Evolutionary conservation across 2,113 vertebrate genomes (phyloP), one percentile per base, ranked within the genome.

Genomic region (Saimiri boliviensis): DNA sequence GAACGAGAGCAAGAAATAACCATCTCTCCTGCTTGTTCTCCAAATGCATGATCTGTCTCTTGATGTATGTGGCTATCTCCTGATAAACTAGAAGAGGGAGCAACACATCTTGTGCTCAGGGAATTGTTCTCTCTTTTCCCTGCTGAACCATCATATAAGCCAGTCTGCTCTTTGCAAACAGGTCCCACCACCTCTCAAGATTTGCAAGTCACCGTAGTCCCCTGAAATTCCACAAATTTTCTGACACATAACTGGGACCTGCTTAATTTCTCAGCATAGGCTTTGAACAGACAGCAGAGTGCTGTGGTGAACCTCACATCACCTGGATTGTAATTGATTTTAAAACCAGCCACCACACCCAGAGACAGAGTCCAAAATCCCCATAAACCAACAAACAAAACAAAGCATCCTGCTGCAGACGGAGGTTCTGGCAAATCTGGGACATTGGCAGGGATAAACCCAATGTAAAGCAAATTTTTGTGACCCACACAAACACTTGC

Each of bases 271-370:
- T 96, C 23, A 0, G 30, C 76, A 49, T 4, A 21, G 54, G 60
- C 14, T 21, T 83, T 40, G n/a, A 63, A 10, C 49, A 95, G 54
- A 60, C 21, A 90, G 88, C n/a, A 25, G 32, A 82, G 45, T 9
- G 3, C 52, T 58, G 27, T 14, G 49, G 52, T 19, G 10, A 94
- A 49, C 40, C 83, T 89, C 92, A 71, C 66, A 80, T 68, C 89
- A 86, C 87, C 56, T 37, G 66, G 73, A 42, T 66, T 52, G 32
- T 87, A 95, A 97, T 21, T 94, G 93, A 96, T 94, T 96, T 87
- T 77, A 71, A 96, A 95, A 77, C 32, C 87, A 47, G 25, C 70
- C 19, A 60, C 56, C 91, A 63, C 68, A 83, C 19, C 86, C 37
- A 63, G 45, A 92, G 68, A 56, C 19, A 4, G 45, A 95, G 60